Conservation (phyloP, 2,797 vertebrate species). For the Crypturellus tataupa region DNA sequence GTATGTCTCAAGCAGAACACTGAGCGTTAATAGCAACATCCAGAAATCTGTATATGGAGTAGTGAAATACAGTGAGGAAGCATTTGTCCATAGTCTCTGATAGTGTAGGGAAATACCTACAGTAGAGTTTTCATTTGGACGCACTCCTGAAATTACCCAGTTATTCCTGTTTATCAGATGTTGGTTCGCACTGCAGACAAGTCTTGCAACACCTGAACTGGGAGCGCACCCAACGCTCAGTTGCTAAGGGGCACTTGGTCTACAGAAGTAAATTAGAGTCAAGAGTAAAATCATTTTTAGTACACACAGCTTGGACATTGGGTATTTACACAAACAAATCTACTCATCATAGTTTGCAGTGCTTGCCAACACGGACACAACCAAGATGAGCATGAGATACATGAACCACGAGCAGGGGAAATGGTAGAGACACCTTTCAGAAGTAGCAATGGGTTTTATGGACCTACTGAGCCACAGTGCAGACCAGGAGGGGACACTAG, state of each 20-base stretch:
- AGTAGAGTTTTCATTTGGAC: background rate
- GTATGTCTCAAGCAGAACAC: rapidly evolving
- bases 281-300: background rate
- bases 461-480: background rate
- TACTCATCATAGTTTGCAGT: background rate
- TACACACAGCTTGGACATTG: rapidly evolving
- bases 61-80: background rate
- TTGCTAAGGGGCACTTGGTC: background rate
- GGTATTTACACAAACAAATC: background rate
- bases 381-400: background rate
- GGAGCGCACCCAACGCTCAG: rapidly evolving
- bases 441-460: background rate
- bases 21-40: rapidly evolving
- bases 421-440: background rate
- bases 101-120: background rate
- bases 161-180: background rate
- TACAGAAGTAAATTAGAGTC: background rate
- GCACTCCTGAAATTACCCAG: background rate
- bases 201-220: background rate
- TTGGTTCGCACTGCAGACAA: background rate
- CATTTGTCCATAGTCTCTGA: background rate
- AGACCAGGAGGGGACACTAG: background rate
- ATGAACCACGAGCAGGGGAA: rapidly evolving
- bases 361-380: background rate
- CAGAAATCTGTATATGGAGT: background rate